Percentiles rank a stretch among this genome's conserved stretches.
These are phyloP conservation scores for Macrobrachium rosenbergii DNA, from an alignment of 1,140 invertebrate species.

Conservation along the genomic window DNA sequence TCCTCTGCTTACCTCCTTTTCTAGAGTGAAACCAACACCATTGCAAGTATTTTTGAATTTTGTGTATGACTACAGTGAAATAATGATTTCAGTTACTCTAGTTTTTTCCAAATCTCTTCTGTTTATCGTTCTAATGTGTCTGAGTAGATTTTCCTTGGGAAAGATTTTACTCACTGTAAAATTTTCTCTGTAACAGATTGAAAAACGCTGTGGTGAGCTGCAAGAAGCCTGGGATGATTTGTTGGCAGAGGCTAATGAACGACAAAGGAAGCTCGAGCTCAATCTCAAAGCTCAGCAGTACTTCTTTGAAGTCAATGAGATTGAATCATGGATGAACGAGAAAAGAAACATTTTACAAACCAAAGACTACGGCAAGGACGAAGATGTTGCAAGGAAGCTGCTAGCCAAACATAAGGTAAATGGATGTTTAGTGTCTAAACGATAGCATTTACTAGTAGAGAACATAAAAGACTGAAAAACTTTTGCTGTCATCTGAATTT, in stretches of 20 bases:
- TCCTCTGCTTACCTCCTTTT: constrained; percentile 6
- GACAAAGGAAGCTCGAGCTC: constrained; percentile 84
- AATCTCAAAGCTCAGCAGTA: constrained; percentile 91
- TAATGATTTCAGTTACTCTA: neutral
- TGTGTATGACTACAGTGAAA: constrained; percentile 4
- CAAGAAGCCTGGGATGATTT: constrained; percentile 80
- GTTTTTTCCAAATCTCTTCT: too few species aligned
- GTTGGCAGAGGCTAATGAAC: constrained; percentile 78
- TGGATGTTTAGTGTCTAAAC: neutral
- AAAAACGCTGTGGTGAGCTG: constrained; percentile 74
- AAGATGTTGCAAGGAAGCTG: constrained; percentile 89
- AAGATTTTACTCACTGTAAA: neutral
- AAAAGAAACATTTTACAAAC: constrained; percentile 85
- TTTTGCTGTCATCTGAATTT: too few species aligned
- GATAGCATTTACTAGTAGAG: neutral
- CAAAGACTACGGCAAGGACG: constrained; percentile 88
- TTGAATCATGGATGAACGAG: constrained; percentile 93
- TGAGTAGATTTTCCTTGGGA: neutral
- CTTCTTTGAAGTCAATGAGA: constrained; percentile 85
- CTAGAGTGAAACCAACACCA: neutral
- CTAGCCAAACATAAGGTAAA: constrained; percentile 91
- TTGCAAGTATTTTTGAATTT: neutral
- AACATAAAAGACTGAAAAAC: neutral
- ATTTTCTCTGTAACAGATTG: constrained; percentile 63
- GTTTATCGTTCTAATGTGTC: neutral